A percentile compares a stretch with the other conserved stretches of the same genome.
phyloP scores from a whole-genome alignment of 2,797 vertebrate genomes.

The Avahi laniger region DNA sequence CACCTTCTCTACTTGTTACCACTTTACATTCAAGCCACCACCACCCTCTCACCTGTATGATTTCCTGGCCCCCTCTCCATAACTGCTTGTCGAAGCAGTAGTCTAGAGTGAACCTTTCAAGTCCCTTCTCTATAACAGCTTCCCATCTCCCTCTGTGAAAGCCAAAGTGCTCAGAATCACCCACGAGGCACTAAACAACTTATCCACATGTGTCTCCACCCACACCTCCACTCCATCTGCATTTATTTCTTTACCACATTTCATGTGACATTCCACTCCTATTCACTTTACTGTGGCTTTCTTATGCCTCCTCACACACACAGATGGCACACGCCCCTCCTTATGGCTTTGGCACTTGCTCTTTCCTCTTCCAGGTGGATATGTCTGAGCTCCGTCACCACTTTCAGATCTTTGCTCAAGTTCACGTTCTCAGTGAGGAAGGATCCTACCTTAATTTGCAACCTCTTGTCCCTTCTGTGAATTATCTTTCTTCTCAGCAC shows the following conservation, averaged over 20 bases:
- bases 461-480: background rate
- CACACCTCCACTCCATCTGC: background rate
- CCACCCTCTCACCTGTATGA: background rate
- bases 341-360: background rate
- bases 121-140: background rate
- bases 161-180: background rate
- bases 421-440: background rate
- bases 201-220: background rate
- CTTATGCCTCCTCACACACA: background rate
- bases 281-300: background rate
- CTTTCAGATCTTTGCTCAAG: background rate
- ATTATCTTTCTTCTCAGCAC: constrained; percentile 9
- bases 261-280: background rate
- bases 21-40: background rate
- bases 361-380: background rate
- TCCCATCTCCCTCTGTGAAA: background rate
- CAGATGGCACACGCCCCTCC: background rate
- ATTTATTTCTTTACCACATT: background rate
- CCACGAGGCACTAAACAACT: background rate
- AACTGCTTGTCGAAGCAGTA: background rate
- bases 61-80: background rate
- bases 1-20: background rate
- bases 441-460: background rate
- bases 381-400: background rate
- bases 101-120: background rate